These are phyloP conservation scores for Acheta domesticus DNA, from an alignment of 2,888 invertebrate genomes.

Conservation along the genomic window DNA sequence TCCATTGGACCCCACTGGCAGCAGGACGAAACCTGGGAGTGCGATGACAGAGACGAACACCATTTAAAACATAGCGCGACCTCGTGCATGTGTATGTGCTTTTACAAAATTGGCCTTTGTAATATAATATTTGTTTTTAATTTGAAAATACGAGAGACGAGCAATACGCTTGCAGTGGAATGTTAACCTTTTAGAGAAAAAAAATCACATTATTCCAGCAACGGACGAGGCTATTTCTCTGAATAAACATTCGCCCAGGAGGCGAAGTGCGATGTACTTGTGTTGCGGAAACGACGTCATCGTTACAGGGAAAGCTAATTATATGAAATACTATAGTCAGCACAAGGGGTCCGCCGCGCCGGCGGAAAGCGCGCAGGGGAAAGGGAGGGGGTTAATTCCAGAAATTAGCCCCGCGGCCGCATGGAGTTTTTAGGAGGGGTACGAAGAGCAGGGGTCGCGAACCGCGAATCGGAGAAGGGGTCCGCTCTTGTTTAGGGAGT, in stretches of 20 bases:
- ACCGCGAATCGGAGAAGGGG: background rate
- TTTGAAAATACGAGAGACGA: background rate
- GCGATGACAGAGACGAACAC: background rate
- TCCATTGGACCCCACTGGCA: too few relatives aligned
- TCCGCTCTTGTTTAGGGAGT: background rate
- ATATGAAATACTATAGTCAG: slow-evolving; percentile 9
- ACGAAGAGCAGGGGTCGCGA: background rate
- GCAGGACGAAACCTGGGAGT: background rate
- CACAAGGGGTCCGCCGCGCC: background rate
- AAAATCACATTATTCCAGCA: background rate
- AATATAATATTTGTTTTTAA: background rate
- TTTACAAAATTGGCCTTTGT: slow-evolving; percentile 3
- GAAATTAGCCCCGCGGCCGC: background rate
- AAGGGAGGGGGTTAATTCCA: background rate
- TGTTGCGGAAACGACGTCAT: background rate
- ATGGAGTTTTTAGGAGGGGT: too few relatives aligned
- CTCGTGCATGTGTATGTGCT: background rate
- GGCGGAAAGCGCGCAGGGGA: too few relatives aligned
- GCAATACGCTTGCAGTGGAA: background rate
- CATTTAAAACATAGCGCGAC: background rate
- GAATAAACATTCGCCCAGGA: background rate
- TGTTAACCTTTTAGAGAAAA: slow-evolving; percentile 4
- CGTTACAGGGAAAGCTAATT: background rate
- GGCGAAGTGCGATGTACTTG: background rate
- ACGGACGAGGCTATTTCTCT: background rate